Base-by-base conservation (phyloP, 1,140 invertebrate species). In the Pseudomyrmex flavicornis region DNA sequence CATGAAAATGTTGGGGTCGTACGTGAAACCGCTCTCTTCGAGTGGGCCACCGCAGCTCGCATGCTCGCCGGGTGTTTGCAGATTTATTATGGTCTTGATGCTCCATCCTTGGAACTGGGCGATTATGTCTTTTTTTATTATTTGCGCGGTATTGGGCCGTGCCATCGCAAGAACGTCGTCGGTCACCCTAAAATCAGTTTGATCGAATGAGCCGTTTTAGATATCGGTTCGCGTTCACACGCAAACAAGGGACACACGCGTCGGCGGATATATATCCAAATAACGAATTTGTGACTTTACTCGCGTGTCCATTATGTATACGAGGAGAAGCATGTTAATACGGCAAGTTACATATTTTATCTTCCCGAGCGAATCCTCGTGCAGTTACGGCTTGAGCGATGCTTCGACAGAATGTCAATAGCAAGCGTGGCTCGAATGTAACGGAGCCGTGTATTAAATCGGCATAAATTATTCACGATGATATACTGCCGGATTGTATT, bases 111-210 rank as follows among this genome's bases (percentile, higher is more conserved):
- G 95, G 93, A 98, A 98, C 90, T 98, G 97, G 89, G 96, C 95
- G 86, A 98, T 96, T 75, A 98, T 95, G 74, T 97, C 96, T 91
- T 96, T 96, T 86, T 97, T 96, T 54, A 96, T 93, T 66, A 98
- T 97, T 63, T 95, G 94, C 15, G 95, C 94, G 20, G 97, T 97
- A 92, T 96, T 98, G 68, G 97, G 97, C 66, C 98, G 95, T 83
- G 97, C 97, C 97, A 98, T 98, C 87, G 98, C 98, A 85, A 98
- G 92, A 87, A 98, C 97, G 90, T 98, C 96, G 84, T 97, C 97
- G 13, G 97, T 98, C 83, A 98, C 96, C 97, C 98, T 98, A 70
- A 72, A 58, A 75, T 70, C 85, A 58, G 59, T 65, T 65, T 54
- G 59, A 15, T 56, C 8, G 22, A 54, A 20, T 46, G 59, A 62